Base-by-base conservation (phyloP, 2,888 invertebrate species). In the Melolontha melolontha region DNA sequence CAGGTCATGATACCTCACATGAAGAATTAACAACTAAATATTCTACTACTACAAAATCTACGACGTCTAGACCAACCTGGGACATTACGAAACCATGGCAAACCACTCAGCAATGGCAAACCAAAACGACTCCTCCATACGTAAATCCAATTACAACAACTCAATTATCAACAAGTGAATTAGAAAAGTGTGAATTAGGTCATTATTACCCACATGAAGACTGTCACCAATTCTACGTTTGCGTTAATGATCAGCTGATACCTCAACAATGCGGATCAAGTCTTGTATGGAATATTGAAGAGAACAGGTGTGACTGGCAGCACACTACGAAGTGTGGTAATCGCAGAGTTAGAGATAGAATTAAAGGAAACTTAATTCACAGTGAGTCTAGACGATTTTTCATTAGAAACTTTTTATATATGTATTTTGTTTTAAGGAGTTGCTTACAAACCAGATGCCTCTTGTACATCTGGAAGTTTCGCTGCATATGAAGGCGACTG, bases 171-270 rank as follows among this genome's bases (percentile, higher is more conserved):
- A 57, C 66, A 7, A 57, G 54, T 22, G 22, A 44, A 11, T 49
- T 70, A 22, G 69, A 72, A 41, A 69, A 74, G 2, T 94, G 94
- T 78, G 83, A 84, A n/a, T 87, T 89, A 40, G 94, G 93, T 0
- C 87, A 90, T 7, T 94, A 93, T 80, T 92, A 92, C 77, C 85
- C 91, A 0, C 92, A 92, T 76, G 88, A 90, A 0, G 86, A 89
- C 57, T 95, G 94, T 76, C 89, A 88, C 64, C 88, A 87, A 75
- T 94, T 92, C 81, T 90, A 90, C 76, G 88, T 94, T 16, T 95
- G 95, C 79, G 91, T 92, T 8, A 92, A 93, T 80, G 90, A 89
- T 0, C 82, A 87, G n/a, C 82, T 92, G 59, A 86, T 92, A 1
- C 82, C 88, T 0, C 92, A 91, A 76, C 87, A 87, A 65, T 95